Conservation (phyloP, 2,797 vertebrate species). For the Oreonectes daqikongensis region DNA sequence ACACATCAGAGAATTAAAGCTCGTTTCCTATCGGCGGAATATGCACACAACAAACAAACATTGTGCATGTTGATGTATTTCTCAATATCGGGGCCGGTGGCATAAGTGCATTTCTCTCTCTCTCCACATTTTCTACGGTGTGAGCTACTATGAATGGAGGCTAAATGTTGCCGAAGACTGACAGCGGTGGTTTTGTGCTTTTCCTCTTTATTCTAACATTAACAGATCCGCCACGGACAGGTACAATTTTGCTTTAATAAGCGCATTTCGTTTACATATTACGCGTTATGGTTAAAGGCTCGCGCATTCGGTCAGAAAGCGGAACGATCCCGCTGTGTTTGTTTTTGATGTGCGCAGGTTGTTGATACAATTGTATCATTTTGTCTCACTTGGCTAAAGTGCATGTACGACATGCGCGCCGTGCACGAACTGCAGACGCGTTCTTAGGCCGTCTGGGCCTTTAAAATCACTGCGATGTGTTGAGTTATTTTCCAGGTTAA, state of each 20-base stretch:
- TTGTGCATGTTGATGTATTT: neutral
- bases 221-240: conserved; percentile 92
- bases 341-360: neutral
- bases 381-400: neutral
- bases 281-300: neutral
- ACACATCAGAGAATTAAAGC: neutral
- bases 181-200: conserved; percentile 90
- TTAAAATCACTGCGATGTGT: neutral
- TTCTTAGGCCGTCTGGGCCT: neutral
- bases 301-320: neutral
- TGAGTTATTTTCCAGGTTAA: neutral
- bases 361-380: neutral
- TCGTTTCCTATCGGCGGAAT: neutral
- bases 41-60: neutral
- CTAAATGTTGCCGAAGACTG: conserved; percentile 98
- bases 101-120: conserved; percentile 24
- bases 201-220: conserved; percentile 87
- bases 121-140: conserved; percentile 74
- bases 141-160: conserved; percentile 95
- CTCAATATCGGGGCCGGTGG: conserved; percentile 11
- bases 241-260: conserved; percentile 68
- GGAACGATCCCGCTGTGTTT: neutral
- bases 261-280: neutral
- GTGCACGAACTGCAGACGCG: neutral
- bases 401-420: too few species aligned